These are phyloP conservation scores for Calliphora vomitoria DNA, from an alignment of 2,888 invertebrate species.

Conservation along the genomic window DNA sequence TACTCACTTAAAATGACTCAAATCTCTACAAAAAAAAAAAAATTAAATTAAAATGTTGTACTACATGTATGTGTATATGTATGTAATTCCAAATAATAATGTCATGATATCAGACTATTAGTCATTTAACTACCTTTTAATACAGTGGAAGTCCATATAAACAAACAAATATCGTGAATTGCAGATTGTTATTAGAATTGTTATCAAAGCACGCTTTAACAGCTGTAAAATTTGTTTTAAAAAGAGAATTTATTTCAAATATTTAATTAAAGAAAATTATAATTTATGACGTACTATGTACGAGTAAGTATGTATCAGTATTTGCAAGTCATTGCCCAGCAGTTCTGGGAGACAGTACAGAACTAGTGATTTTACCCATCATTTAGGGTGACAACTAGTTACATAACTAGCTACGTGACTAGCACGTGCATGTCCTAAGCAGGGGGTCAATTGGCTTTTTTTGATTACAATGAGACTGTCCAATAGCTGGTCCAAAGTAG, in stretches of 20 bases:
- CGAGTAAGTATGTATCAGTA: background rate
- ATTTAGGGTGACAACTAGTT: too few species aligned
- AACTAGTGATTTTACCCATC: too few species aligned
- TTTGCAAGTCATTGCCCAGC: background rate
- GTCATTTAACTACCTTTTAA: constrained; percentile 29
- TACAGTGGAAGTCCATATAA: background rate
- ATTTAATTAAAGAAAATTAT: background rate
- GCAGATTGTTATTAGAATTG: background rate
- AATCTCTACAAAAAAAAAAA: too few species aligned
- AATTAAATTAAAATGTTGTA: too few species aligned
- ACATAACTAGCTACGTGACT: too few species aligned
- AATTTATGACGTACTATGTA: background rate
- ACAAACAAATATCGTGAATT: background rate
- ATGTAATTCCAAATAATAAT: background rate
- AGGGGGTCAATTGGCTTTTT: too few species aligned
- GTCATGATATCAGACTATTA: constrained; percentile 12
- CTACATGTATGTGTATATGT: too few species aligned
- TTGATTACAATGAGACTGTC: too few species aligned
- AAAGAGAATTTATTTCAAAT: background rate
- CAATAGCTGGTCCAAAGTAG: too few species aligned
- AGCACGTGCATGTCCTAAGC: too few species aligned
- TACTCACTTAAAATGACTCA: too few species aligned
- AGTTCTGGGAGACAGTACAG: too few species aligned
- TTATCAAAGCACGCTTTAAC: background rate
- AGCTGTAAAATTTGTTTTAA: background rate